Evolutionary conservation across 2,113 vertebrate genomes (phyloP), one percentile per base, ranked within the genome.

Genomic region (Gnathonemus longibarbis): DNA sequence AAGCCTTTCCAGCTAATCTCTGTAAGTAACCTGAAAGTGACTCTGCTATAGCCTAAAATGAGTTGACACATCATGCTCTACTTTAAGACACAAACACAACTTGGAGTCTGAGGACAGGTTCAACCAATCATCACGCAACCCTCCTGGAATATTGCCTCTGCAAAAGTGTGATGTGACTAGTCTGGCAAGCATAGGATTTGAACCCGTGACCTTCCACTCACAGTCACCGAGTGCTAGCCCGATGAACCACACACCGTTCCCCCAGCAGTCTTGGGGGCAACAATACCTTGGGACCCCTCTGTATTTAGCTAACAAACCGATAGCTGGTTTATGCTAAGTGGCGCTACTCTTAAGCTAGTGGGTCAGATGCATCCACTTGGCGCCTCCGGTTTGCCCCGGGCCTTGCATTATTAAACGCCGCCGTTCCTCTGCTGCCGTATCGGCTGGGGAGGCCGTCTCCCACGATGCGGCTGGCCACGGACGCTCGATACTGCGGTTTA

Each of bases 401-500:
- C 42, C 89, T 45, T 89, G 77, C 77, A 89, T 89, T 89, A 89
- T 89, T 89, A 84, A 85, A 46, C 42, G 7, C 6, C 1, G 11
- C 27, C 4, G 39, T 39, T 62, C 56, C 77, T 27, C 52, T 27
- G 31, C 49, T 89, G 87, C 56, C 31, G 2, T 27, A 31, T 84
- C 31, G 15, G 45, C 27, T 42, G 35, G 35, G 53, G 42, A 53
- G 49, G 19, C 85, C 50, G 15, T 70, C 74, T 31, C 48, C 49
- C 9, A 35, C 62, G 58, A 45, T 21, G 49, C 13, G 74, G 86
- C 70, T 84, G 48, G 66, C 35, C 50, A 62, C 84, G 19, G 48
- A 90, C 45, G 87, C 90, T 83, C 86, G 46, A 90, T 90, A 77
- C 86, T 88, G 90, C 46, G 70, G 90, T 90, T 90, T 90, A 84